A percentile compares a stretch with the other conserved stretches of the same genome.
Evolutionary conservation across 2,797 vertebrate species (phyloP).

Genomic region (Tapirus indicus): DNA sequence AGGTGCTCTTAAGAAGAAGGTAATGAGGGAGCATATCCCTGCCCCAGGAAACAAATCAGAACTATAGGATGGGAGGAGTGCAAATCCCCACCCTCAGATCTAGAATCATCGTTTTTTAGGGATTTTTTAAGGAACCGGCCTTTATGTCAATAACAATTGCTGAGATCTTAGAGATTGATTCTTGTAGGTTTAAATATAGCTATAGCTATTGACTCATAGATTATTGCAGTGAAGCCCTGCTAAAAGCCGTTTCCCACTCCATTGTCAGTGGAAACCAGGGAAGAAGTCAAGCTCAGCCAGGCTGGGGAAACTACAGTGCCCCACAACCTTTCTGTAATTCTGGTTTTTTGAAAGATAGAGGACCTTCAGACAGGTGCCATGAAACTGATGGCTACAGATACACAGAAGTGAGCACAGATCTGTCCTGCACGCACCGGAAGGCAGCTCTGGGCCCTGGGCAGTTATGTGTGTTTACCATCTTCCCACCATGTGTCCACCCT

Average conservation of each 20-base stretch:
- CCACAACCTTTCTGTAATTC: neutral
- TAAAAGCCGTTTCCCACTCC: neutral
- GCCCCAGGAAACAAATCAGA: neutral
- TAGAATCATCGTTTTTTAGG: neutral
- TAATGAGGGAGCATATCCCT: neutral
- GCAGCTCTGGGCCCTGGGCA: accelerated
- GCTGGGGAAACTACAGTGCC: neutral
- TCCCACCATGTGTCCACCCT: neutral
- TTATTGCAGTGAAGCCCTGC: neutral
- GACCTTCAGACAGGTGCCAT: neutral
- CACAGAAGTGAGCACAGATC: accelerated
- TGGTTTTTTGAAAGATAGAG: neutral
- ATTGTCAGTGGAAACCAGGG: neutral
- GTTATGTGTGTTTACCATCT: accelerated
- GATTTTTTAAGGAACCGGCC: neutral
- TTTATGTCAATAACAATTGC: conserved; percentile 24
- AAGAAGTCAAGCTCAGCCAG: neutral
- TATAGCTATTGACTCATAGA: conserved; percentile 52
- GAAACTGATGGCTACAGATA: accelerated
- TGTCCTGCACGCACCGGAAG: accelerated
- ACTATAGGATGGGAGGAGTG: neutral
- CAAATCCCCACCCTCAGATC: neutral
- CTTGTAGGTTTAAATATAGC: conserved; percentile 69
- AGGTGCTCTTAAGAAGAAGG: neutral
- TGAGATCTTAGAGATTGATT: conserved; percentile 5